Evolutionary conservation across 2,888 invertebrate genomes (phyloP).

Genomic region (Tinea trinotella): DNA sequence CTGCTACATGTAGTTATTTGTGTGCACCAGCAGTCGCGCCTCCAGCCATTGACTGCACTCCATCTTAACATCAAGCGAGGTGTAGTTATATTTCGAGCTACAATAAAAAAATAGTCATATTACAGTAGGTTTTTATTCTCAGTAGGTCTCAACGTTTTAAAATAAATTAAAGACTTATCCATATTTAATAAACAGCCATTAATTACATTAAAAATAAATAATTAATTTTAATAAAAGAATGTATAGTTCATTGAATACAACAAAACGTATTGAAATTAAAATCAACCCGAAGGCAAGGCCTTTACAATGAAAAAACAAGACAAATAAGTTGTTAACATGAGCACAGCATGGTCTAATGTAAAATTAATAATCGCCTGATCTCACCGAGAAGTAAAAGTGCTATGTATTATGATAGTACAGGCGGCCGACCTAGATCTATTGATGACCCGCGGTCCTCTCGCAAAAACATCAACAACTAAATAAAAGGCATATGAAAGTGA

Average conservation of each 20-base stretch:
- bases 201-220: too few species aligned
- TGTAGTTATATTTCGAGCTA: too few species aligned
- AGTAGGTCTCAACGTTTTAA: too few species aligned
- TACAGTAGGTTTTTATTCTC: too few species aligned
- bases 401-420: slow-evolving; percentile 47
- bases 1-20: too few species aligned
- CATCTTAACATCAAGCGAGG: too few species aligned
- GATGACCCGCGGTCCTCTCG: slow-evolving; percentile 33
- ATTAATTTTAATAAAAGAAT: too few species aligned
- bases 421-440: slow-evolving; percentile 55
- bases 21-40: too few species aligned
- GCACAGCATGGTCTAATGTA: slow-evolving; percentile 29
- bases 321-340: slow-evolving; percentile 9
- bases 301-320: slow-evolving; percentile 3
- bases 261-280: slow-evolving; percentile 3
- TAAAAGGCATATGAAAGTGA: slow-evolving; percentile 47
- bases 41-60: too few species aligned
- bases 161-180: too few species aligned
- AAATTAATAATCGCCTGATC: slow-evolving; percentile 43
- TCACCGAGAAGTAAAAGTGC: slow-evolving; percentile 59
- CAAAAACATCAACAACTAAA: slow-evolving; percentile 52
- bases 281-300: slow-evolving; percentile 6
- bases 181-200: too few species aligned
- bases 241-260: not conserved
- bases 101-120: too few species aligned